Evolutionary conservation across 1,140 invertebrate species (phyloP).

Genomic region (Pachypsylla venusta): DNA sequence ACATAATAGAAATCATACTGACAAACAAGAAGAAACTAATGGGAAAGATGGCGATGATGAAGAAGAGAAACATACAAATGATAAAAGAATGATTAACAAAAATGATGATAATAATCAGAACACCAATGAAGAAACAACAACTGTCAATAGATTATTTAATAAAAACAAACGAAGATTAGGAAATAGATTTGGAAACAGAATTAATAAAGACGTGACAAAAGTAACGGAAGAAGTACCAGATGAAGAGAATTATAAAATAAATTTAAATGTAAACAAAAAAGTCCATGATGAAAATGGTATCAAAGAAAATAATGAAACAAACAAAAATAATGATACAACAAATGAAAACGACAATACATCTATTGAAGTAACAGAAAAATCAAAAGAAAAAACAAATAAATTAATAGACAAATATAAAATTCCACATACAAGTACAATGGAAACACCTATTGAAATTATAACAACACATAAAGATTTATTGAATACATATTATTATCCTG

Average conservation of each 20-base stretch:
- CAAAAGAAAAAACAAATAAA: neutral
- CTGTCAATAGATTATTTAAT: conserved; percentile 5
- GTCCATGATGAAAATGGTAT: neutral
- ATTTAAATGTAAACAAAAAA: neutral
- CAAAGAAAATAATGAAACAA: neutral
- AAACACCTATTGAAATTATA: conserved; percentile 5
- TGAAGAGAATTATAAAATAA: neutral
- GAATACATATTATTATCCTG: neutral
- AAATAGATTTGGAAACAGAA: neutral
- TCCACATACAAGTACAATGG: neutral
- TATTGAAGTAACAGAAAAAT: neutral
- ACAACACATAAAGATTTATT: neutral
- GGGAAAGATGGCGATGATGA: neutral
- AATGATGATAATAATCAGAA: neutral
- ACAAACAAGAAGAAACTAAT: too few relatives aligned
- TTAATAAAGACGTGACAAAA: neutral
- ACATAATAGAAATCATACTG: conserved; percentile 1
- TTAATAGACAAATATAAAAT: neutral
- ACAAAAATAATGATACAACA: neutral
- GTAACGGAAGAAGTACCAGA: neutral
- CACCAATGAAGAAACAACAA: neutral
- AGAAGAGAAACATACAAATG: neutral
- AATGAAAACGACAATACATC: neutral
- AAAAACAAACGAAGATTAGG: neutral
- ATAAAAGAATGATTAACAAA: neutral